A percentile compares a stretch with the other conserved stretches of the same genome.
phyloP scores from a whole-genome alignment of 1,140 invertebrate species.

The Rhopalosiphum maidis region DNA sequence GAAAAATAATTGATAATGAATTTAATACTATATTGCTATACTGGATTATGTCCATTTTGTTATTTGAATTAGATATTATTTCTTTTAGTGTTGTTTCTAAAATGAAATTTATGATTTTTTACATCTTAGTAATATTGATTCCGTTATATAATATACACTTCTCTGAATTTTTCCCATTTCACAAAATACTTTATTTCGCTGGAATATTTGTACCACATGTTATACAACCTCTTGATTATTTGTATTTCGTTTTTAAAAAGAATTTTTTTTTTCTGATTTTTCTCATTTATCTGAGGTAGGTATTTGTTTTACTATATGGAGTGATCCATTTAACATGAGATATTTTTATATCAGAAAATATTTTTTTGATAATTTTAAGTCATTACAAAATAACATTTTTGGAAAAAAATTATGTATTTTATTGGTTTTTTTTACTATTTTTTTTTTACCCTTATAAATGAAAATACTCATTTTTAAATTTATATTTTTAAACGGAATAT shows the following conservation, averaged over 20 bases:
- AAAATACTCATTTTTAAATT: neutral
- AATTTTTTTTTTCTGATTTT: too few relatives aligned
- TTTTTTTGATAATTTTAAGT: too few relatives aligned
- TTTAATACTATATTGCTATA: too few relatives aligned
- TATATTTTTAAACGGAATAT: neutral
- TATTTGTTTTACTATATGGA: too few relatives aligned
- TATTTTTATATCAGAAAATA: neutral
- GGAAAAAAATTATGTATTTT: too few relatives aligned
- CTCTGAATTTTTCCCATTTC: neutral
- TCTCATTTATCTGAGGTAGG: too few relatives aligned
- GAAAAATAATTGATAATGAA: neutral
- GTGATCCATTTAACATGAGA: neutral
- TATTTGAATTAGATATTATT: too few relatives aligned
- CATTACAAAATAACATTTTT: too few relatives aligned
- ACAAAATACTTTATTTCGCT: neutral
- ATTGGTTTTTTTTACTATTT: too few relatives aligned
- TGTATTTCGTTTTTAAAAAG: neutral
- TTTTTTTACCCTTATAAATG: neutral
- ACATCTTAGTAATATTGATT: neutral
- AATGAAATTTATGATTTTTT: too few relatives aligned
- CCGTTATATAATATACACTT: neutral
- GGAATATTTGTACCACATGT: neutral
- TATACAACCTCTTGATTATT: neutral
- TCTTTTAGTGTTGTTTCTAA: too few relatives aligned
- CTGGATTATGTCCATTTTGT: too few relatives aligned